Conservation (phyloP, 1,140 invertebrate species). For the Drosophila equinoxialis region DNA sequence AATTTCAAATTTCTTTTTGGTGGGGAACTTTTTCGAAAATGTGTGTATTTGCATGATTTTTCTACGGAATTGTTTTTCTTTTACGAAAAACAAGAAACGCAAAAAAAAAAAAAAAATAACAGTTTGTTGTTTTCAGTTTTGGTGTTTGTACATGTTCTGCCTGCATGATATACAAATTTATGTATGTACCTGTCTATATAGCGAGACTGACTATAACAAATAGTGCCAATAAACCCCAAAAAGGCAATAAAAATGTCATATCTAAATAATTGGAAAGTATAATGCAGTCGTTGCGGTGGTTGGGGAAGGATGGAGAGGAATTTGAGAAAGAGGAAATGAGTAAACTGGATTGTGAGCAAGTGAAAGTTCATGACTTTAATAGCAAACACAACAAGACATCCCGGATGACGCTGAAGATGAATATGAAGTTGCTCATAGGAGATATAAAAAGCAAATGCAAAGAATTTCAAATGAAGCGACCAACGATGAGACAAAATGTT, state of each 20-base stretch:
- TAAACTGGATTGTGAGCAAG: conserved; percentile 20
- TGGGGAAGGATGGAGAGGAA: conserved; percentile 32
- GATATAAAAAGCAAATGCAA: neutral
- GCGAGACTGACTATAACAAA: conserved; percentile 25
- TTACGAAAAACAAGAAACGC: conserved; percentile 45
- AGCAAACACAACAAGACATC: conserved; percentile 13
- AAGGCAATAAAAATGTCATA: conserved; percentile 38
- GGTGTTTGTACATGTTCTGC: conserved; percentile 57
- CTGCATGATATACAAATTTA: conserved; percentile 36
- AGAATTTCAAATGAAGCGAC: neutral
- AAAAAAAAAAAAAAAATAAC: no score
- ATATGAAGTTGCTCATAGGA: neutral
- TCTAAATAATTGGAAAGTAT: conserved; percentile 17
- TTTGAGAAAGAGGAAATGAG: conserved; percentile 45
- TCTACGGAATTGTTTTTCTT: conserved; percentile 44
- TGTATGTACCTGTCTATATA: neutral
- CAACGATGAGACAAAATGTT: neutral
- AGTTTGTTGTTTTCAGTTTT: conserved; percentile 38
- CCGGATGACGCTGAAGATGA: conserved; percentile 28
- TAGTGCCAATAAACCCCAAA: conserved; percentile 40
- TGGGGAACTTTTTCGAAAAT: conserved; percentile 7
- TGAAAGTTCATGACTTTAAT: conserved; percentile 42
- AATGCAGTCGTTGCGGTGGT: conserved; percentile 14
- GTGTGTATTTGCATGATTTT: neutral
- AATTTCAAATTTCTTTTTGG: neutral